Percentiles rank a stretch among this genome's conserved stretches.
Evolutionary conservation across 2,888 invertebrate genomes (phyloP).

Genomic region (Choristoneura rosaceana): DNA sequence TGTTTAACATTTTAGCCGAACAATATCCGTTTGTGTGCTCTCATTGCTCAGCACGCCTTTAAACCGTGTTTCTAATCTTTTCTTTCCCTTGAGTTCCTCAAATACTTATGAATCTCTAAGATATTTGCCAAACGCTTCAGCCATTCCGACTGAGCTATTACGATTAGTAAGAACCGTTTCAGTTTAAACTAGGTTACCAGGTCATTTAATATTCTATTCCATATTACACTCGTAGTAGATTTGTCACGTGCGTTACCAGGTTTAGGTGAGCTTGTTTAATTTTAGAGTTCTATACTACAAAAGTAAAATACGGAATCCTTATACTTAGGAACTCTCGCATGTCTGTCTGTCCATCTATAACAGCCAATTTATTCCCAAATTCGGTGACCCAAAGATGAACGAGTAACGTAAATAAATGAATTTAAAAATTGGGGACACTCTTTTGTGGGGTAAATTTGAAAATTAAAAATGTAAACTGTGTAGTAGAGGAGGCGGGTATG

Average conservation of each 20-base stretch:
- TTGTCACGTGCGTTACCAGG: too few species aligned
- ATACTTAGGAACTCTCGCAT: too few species aligned
- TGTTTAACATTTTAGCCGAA: neutral
- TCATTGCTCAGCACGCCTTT: neutral
- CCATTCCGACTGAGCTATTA: neutral
- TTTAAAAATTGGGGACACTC: too few species aligned
- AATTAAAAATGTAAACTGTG: too few species aligned
- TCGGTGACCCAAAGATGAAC: too few species aligned
- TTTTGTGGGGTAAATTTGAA: too few species aligned
- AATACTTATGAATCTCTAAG: neutral
- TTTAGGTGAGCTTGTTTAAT: neutral
- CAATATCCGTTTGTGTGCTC: neutral
- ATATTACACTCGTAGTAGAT: neutral
- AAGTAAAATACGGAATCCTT: too few species aligned
- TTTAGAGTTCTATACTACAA: too few species aligned
- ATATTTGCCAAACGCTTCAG: neutral
- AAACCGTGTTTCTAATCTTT: conserved; percentile 2
- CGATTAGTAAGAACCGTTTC: neutral
- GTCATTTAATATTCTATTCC: neutral
- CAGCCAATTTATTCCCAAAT: too few species aligned
- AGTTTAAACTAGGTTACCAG: neutral
- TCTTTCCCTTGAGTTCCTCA: neutral
- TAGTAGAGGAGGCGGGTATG: too few species aligned
- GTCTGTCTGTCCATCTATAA: too few species aligned
- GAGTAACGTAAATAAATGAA: too few species aligned